Base-by-base conservation (phyloP, 2,888 invertebrate species). In the Chironomus riparius region DNA sequence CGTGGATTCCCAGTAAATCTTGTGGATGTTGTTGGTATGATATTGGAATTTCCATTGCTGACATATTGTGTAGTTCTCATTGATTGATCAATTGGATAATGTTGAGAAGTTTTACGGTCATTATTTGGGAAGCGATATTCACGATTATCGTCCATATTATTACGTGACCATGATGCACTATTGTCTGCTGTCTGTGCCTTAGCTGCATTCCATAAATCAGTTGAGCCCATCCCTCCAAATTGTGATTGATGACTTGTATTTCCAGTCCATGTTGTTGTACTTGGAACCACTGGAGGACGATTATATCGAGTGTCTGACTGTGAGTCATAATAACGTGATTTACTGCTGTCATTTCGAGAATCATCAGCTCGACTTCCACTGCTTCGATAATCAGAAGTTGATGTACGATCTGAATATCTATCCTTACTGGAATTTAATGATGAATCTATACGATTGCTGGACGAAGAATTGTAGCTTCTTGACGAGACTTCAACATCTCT, bases 391-490 rank as follows among this genome's bases (percentile, higher is more conserved):
- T 74, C 74, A 47, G 78, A 77, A 79, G 69, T 80, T 80, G 76
- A 78, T 77, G 78, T 77, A 48, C 80, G 78, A 15, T 80, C 80
- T 0, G 78, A 28, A 76, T 78, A 79, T 48, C 77, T 48, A 38
- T 77, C 70, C 56, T 76, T 76, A 22, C 22, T 22, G 15, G 48
- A 50, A 22, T 21, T 62, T 7, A 76, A 48, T 28, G 68, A 68
- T 15, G 75, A 61, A 47, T 78, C 78, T 50, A 77, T 68, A 62
- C 77, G 77, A 47, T 65, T 56, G 4, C 15, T 18, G 38, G 78
- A 76, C 50, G 77, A 74, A n/a, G n/a, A n/a, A 38, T 62, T 61
- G 50, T 61, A 56, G 47, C 38, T 47, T 22, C 74, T 74, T 7
- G 28, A 38, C 7, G 68, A 38, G n/a, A 68, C 12, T 1, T 70